Conservation (phyloP, 1,140 invertebrate species). For the Ephestia elutella region DNA sequence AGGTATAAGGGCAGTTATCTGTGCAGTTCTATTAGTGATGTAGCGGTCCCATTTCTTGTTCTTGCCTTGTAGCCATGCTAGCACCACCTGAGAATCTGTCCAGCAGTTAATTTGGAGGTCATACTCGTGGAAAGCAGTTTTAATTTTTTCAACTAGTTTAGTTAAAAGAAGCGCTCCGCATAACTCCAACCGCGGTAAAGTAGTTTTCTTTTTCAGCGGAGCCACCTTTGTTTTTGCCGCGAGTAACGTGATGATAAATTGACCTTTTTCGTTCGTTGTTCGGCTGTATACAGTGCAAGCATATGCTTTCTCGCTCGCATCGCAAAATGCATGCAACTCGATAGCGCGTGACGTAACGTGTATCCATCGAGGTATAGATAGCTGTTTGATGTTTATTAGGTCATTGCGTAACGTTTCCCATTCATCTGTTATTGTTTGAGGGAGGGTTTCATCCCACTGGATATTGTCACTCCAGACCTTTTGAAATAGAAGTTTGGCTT, state of each 20-base stretch:
- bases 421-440: constrained; percentile 17
- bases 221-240: too few species aligned
- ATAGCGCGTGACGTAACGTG: not conserved
- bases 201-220: not conserved
- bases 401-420: constrained; percentile 29
- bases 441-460: constrained; percentile 35
- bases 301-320: too few species aligned
- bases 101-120: too few species aligned
- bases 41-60: too few species aligned
- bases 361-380: constrained; percentile 16
- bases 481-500: constrained; percentile 45
- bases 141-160: not conserved
- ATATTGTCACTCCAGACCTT: constrained; percentile 36
- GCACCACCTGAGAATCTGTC: too few species aligned
- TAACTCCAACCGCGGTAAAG: too few species aligned
- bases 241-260: too few species aligned
- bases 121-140: not conserved
- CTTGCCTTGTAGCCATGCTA: too few species aligned
- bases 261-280: too few species aligned
- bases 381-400: constrained; percentile 24
- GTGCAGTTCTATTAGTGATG: too few species aligned
- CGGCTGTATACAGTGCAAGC: too few species aligned
- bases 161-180: not conserved
- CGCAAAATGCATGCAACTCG: not conserved
- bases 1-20: too few species aligned